phyloP scores from a whole-genome alignment of 1,140 invertebrate genomes.

The Cherax quadricarinatus region DNA sequence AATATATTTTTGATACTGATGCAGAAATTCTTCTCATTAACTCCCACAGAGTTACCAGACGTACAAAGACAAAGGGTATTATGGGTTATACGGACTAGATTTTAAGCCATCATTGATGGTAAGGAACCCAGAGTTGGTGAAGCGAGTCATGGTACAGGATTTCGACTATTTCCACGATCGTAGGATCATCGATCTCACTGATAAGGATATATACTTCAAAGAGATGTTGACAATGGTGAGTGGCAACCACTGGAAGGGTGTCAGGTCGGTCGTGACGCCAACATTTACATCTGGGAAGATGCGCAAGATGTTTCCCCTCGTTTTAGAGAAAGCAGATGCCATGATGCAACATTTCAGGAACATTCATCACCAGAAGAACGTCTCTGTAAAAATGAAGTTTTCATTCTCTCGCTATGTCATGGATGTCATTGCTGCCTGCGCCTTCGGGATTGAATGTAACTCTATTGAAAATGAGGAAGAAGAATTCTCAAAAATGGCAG shows the following conservation, averaged over 20 bases:
- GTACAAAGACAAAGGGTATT: background rate
- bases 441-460: conserved; percentile 77
- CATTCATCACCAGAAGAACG: background rate
- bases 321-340: conserved; percentile 26
- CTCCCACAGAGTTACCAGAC: conserved; percentile 15
- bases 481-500: conserved; percentile 54
- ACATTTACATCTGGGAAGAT: conserved; percentile 73
- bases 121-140: conserved; percentile 14
- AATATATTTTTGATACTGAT: too few species aligned
- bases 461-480: conserved; percentile 61
- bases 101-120: background rate
- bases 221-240: conserved; percentile 17
- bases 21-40: background rate
- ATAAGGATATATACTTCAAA: background rate
- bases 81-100: conserved; percentile 2
- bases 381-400: conserved; percentile 63
- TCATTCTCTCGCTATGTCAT: conserved; percentile 76
- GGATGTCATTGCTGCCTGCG: conserved; percentile 78
- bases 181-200: background rate
- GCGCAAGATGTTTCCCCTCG: conserved; percentile 39
- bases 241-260: conserved; percentile 62
- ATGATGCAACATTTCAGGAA: conserved; percentile 15
- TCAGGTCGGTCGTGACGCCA: conserved; percentile 66
- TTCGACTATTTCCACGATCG: conserved; percentile 28
- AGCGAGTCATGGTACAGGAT: conserved; percentile 20